These are phyloP conservation scores for Capitella teleta DNA, from an alignment of 1,140 invertebrate genomes.

Conservation along the genomic window DNA sequence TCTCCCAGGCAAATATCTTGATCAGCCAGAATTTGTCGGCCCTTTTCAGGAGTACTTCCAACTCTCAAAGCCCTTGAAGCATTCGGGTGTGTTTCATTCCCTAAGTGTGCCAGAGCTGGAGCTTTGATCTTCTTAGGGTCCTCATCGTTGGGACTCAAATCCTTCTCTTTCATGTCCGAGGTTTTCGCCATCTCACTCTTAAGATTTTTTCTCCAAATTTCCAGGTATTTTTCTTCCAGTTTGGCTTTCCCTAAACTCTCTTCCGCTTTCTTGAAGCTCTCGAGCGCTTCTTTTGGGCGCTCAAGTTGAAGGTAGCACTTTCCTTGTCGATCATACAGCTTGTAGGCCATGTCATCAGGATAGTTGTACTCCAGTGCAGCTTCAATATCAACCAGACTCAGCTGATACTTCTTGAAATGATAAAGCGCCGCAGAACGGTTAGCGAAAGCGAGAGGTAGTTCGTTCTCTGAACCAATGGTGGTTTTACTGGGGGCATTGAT, in stretches of 20 bases:
- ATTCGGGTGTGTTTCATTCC: background rate
- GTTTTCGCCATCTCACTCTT: conserved; percentile 41
- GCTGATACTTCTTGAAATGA: conserved; percentile 58
- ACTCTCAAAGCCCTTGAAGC: conserved; percentile 24
- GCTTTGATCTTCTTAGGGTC: background rate
- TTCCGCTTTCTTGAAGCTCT: conserved; percentile 49
- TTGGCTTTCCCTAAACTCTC: conserved; percentile 52
- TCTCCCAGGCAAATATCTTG: conserved; percentile 62
- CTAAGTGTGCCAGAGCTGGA: background rate
- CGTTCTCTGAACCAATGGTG: conserved; percentile 20
- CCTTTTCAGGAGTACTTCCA: conserved; percentile 20
- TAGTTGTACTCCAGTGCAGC: conserved; percentile 58
- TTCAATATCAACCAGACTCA: conserved; percentile 52
- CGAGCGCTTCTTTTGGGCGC: conserved; percentile 42
- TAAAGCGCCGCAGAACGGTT: conserved; percentile 79
- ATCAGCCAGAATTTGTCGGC: conserved; percentile 63
- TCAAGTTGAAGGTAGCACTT: conserved; percentile 64
- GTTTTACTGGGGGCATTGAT: conserved; percentile 22
- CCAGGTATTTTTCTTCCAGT: conserved; percentile 52
- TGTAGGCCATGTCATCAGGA: conserved; percentile 61
- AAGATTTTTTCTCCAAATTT: conserved; percentile 55
- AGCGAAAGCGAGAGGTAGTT: conserved; percentile 63
- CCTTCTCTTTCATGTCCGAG: background rate
- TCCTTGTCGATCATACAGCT: conserved; percentile 64
- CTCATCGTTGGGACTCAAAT: background rate